phyloP scores from a whole-genome alignment of 2,888 invertebrate species.

The Agonopterix heracliana region DNA sequence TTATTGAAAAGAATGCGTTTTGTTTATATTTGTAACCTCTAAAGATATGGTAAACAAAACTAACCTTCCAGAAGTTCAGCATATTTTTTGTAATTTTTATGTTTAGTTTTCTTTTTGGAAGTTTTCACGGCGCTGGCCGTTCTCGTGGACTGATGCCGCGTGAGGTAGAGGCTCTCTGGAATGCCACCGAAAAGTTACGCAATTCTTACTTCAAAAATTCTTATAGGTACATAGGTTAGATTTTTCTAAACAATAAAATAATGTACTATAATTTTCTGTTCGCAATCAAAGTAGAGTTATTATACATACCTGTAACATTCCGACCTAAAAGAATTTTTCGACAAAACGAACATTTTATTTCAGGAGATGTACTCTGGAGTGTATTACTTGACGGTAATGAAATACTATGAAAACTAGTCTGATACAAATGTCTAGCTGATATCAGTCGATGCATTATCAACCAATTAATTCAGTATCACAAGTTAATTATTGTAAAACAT shows the following conservation, averaged over 20 bases:
- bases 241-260: conserved; percentile 16
- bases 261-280: not conserved
- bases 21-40: conserved; percentile 19
- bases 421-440: conserved; percentile 58
- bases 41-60: conserved; percentile 18
- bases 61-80: conserved; percentile 82
- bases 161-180: conserved; percentile 46
- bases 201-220: no score
- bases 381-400: conserved; percentile 37
- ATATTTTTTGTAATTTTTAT: conserved; percentile 74
- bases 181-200: conserved; percentile 53
- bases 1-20: conserved; percentile 3
- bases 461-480: conserved; percentile 29
- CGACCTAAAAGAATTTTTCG: conserved; percentile 51
- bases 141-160: conserved; percentile 62
- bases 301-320: conserved; percentile 43
- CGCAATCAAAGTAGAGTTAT: no score
- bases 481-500: conserved; percentile 32
- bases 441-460: conserved; percentile 63
- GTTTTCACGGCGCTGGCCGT: conserved; percentile 52
- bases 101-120: conserved; percentile 53
- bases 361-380: conserved; percentile 29
- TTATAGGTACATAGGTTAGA: conserved; percentile 28
- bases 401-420: conserved; percentile 49
- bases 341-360: conserved; percentile 67